Base-by-base conservation (phyloP, 2,113 vertebrate species). In the Phaethon lepturus region DNA sequence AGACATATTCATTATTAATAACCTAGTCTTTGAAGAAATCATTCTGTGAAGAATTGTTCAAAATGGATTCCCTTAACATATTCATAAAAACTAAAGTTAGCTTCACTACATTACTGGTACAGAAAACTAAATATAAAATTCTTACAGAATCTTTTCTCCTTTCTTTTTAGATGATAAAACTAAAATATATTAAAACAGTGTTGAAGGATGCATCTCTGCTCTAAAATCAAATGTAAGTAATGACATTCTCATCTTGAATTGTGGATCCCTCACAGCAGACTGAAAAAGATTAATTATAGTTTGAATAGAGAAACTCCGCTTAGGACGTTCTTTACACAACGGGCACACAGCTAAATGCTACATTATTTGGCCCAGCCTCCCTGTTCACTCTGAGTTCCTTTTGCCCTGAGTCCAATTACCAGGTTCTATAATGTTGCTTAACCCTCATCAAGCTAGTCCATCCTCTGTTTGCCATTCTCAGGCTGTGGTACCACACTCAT, bases 1-100 rank as follows among this genome's bases (percentile, higher is more conserved):
- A 74, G 50, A 59, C 17, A n/a, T 33, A 66, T 91, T 92, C 8
- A 55, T 89, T 93, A 83, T 86, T 91, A 94, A 86, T 83, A 86
- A 74, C 14, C 11, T 52, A 40, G 11, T 77, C 53, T 92, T 88
- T 56, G 29, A 88, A 88, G 58, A 83, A 88, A 77, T 58, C 53
- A 45, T 66, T 93, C 47, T 38, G 22, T 77, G 53, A 91, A 86
- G 23, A 88, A 76, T 73, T 59, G 24, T 80, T 84, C 13, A 67
- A 69, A 86, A 88, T 59, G 2, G 11, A 71, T 89, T 92, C 6
- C 52, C 10, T 80, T 87, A 89, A 63, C 16, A 59, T 80, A 73
- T 44, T 88, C 8, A 33, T 94, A 91, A 93, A 91, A 94, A 87
- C 33, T 71, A 63, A 85, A n/a, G 13, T 28, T 69, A 67, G 8